Percentiles rank a stretch among this genome's conserved stretches.
Evolutionary conservation across 2,113 vertebrate genomes (phyloP).

Genomic region (Aix galericulata): DNA sequence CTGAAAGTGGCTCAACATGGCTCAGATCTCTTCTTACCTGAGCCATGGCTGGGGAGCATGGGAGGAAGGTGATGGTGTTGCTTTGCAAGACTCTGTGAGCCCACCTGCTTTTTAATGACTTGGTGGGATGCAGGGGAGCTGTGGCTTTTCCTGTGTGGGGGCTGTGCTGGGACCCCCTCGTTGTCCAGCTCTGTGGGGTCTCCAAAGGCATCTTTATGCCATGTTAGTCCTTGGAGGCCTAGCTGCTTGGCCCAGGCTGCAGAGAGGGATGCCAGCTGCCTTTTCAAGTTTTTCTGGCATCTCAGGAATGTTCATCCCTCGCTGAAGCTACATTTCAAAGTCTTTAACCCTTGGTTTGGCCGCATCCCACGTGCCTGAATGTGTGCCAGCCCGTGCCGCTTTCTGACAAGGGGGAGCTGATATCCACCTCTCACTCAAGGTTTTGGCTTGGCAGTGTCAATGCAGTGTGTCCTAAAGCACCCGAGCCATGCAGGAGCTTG

Average conservation of each 20-base stretch:
- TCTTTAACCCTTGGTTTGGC: conserved; percentile 19
- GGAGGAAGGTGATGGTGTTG: neutral
- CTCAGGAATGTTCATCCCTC: conserved; percentile 32
- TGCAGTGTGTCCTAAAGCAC: neutral
- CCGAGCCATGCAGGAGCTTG: fast-evolving
- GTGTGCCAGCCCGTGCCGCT: neutral
- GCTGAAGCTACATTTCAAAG: conserved; percentile 27
- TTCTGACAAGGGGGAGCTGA: neutral
- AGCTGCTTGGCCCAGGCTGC: neutral
- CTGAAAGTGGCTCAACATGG: neutral
- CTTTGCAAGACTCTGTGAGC: neutral
- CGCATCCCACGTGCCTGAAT: neutral
- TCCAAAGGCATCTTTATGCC: neutral
- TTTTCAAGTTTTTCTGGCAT: conserved; percentile 45
- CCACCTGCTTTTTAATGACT: neutral
- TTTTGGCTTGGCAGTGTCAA: neutral
- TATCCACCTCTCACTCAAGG: neutral
- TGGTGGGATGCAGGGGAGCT: neutral
- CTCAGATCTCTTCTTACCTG: neutral
- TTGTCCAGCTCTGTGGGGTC: neutral
- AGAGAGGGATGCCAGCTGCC: conserved; percentile 43
- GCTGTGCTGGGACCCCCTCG: neutral
- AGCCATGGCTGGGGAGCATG: neutral
- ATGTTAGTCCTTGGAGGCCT: neutral
- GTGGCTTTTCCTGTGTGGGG: no score